These are phyloP conservation scores for Ailurus styani DNA, from an alignment of 2,113 vertebrate genomes.

Conservation along the genomic window DNA sequence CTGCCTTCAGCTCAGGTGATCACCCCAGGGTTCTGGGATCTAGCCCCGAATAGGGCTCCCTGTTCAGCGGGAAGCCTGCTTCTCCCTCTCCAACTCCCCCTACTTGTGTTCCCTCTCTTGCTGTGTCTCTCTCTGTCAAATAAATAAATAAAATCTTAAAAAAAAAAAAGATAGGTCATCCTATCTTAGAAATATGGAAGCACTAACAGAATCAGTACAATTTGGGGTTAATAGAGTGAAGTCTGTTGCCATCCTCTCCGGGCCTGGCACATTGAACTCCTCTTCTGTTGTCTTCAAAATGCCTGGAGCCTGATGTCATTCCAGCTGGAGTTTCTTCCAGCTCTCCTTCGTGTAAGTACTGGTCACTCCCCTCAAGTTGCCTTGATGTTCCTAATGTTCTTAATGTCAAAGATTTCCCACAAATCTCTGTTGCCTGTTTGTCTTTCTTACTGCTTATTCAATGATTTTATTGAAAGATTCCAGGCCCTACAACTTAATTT, in stretches of 20 bases:
- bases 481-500: neutral
- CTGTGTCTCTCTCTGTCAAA: too few relatives aligned
- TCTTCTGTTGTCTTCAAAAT: neutral
- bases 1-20: too few relatives aligned
- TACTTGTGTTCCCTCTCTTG: too few relatives aligned
- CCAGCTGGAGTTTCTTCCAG: neutral
- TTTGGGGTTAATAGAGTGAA: neutral
- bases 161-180: neutral
- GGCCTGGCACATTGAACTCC: fast-evolving
- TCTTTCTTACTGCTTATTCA: neutral
- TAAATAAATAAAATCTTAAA: too few relatives aligned
- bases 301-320: neutral
- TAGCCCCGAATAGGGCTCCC: too few relatives aligned
- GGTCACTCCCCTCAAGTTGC: neutral
- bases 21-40: too few relatives aligned
- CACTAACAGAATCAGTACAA: neutral
- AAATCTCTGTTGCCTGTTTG: neutral
- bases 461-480: neutral
- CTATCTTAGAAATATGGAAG: neutral
- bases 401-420: neutral
- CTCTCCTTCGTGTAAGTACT: neutral
- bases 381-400: neutral
- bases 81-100: too few relatives aligned
- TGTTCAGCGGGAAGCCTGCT: too few relatives aligned
- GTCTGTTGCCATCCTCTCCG: neutral